Conservation (phyloP, 2,888 invertebrate genomes). For the Clitarchus hookeri region DNA sequence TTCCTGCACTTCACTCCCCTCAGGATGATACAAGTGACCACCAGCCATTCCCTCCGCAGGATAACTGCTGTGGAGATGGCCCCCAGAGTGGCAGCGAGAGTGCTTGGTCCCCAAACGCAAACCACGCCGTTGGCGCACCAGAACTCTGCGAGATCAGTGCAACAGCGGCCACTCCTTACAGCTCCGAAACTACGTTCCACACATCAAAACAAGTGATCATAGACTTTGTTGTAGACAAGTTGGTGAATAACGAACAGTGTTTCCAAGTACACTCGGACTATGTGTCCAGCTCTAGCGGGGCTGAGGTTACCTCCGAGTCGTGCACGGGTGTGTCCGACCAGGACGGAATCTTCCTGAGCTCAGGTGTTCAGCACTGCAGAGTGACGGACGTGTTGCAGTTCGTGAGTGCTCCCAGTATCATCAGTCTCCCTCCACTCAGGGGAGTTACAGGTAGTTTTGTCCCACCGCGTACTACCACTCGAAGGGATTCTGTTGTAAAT, state of each 20-base stretch:
- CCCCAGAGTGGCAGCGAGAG: neutral
- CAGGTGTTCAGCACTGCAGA: neutral
- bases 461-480: neutral
- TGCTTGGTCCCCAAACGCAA: neutral
- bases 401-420: neutral
- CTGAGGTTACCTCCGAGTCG: neutral
- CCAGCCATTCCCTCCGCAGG: neutral
- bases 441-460: neutral
- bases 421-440: neutral
- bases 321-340: neutral
- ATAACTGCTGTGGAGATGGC: neutral
- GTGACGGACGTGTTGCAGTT: neutral
- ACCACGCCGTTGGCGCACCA: neutral
- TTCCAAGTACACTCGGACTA: neutral
- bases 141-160: neutral
- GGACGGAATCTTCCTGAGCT: neutral
- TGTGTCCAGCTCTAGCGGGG: neutral
- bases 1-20: neutral
- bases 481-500: neutral
- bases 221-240: slow-evolving; percentile 60
- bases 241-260: neutral
- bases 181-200: slow-evolving; percentile 46
- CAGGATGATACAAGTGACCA: neutral
- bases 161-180: no score
- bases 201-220: slow-evolving; percentile 63